phyloP scores from a whole-genome alignment of 2,113 vertebrate genomes.

The Ctenodactylus gundi region DNA sequence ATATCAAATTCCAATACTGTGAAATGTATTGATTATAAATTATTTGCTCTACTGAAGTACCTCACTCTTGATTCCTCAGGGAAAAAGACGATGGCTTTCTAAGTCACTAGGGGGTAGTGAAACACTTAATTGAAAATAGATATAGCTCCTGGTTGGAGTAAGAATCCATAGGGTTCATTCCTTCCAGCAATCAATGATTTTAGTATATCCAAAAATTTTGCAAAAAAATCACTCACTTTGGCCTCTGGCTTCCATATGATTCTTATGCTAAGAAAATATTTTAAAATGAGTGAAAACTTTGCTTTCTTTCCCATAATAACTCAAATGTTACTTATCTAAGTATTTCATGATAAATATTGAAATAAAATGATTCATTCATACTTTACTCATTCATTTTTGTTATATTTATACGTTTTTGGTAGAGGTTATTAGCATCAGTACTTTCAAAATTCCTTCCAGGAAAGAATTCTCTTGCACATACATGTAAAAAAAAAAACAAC shows the following conservation, averaged over 20 bases:
- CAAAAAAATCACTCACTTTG: not conserved
- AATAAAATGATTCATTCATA: not conserved
- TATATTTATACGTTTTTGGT: not conserved
- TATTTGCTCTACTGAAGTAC: not conserved
- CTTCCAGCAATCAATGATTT: not conserved
- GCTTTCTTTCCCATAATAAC: not conserved
- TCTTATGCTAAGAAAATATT: not conserved
- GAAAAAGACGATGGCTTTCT: not conserved
- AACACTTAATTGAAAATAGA: not conserved
- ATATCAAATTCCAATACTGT: constrained; percentile 20
- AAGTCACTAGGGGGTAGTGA: not conserved
- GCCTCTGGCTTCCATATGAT: not conserved
- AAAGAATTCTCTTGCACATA: not conserved
- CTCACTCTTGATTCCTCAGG: not conserved
- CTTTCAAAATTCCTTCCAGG: not conserved
- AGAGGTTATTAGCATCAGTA: not conserved
- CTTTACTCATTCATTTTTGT: not conserved
- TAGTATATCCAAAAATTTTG: not conserved
- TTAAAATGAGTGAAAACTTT: not conserved
- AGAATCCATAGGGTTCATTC: not conserved
- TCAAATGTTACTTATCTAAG: not conserved
- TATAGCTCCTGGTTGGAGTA: not conserved
- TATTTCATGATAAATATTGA: not conserved
- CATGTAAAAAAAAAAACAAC: not conserved
- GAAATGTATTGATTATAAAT: not conserved